phyloP scores from a whole-genome alignment of 2,113 vertebrate genomes.

The Odocoileus virginianus region DNA sequence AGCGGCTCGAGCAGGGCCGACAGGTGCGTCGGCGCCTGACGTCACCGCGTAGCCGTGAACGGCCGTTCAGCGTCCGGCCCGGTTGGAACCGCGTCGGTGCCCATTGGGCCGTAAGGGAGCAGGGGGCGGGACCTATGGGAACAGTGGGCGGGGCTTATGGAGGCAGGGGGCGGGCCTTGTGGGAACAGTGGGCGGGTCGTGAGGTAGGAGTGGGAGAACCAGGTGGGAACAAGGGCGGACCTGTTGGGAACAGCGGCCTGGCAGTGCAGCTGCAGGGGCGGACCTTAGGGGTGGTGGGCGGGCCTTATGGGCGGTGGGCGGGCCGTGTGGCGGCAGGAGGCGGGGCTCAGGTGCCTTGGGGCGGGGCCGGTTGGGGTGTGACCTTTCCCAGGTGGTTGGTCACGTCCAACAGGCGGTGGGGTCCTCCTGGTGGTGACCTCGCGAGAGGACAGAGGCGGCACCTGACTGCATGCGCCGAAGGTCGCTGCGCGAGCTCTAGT shows the following conservation, averaged over 20 bases:
- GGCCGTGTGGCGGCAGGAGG: neutral
- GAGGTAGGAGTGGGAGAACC: neutral
- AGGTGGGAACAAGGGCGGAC: neutral
- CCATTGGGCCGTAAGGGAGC: conserved; percentile 20
- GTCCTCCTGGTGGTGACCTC: neutral
- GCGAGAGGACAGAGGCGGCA: neutral
- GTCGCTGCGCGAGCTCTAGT: neutral
- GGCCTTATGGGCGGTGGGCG: neutral
- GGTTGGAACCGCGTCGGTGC: neutral
- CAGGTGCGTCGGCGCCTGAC: conserved; percentile 63
- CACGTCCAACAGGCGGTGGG: neutral
- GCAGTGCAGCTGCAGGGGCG: neutral
- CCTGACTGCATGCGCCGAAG: neutral
- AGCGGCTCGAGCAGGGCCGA: neutral
- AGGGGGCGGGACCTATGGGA: neutral
- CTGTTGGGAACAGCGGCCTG: neutral
- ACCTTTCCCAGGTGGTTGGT: fast-evolving
- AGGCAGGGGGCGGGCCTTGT: neutral
- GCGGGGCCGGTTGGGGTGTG: neutral
- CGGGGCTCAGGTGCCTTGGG: fast-evolving
- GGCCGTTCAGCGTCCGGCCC: conserved; percentile 23
- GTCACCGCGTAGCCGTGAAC: conserved; percentile 62
- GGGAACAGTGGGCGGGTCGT: neutral
- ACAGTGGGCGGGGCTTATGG: neutral
- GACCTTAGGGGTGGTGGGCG: neutral